Base-by-base conservation (phyloP, 2,113 vertebrate genomes). In the Corynorhinus townsendii region DNA sequence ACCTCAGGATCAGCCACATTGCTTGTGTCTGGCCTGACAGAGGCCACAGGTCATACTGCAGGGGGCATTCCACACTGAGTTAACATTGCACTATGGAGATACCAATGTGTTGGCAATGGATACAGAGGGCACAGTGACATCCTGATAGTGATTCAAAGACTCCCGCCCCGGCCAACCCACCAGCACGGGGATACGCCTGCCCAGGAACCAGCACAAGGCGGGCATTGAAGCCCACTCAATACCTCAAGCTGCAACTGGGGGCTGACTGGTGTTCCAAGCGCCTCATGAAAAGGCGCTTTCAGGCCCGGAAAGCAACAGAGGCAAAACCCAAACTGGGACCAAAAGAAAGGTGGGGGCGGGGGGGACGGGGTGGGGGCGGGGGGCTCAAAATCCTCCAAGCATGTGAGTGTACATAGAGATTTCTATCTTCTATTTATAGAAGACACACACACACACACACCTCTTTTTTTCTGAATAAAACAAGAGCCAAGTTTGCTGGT, bases 341-440 rank as follows among this genome's bases (percentile, higher is more conserved):
- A n/a, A 77, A 88, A 90, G 45, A 75, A 56, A 89, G 45, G 0
- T 0, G 56, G 22, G 56, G 3, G 20, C n/a, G 54, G 20, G 2
- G 20, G 22, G 22, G 0, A 3, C 69, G 22, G 8, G 3, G 20
- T 3, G 54, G 2, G 20, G 54, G 4, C 38, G 3, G 38, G 54
- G 0, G 5, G 64, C 94, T 96, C 82, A 59, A 80, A 91, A 73
- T 54, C 49, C n/a, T 90, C 94, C 59, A 54, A 22, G 96, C 43
- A 16, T 35, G 84, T 26, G 82, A 64, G 45, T 35, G 28, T 52
- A 86, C 3, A 96, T 1, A 76, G n/a, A 94, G 91, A 89, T 38
- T 45, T 87, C 93, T 96, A 52, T 96, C 91, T 96, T 95, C 96
- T 95, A 94, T 88, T 95, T 96, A 97, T 83, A 97, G 95, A 84